These are phyloP conservation scores for Paragorgia papillata DNA, from an alignment of 92 coral and sea anemone species.

Conservation along the genomic window DNA sequence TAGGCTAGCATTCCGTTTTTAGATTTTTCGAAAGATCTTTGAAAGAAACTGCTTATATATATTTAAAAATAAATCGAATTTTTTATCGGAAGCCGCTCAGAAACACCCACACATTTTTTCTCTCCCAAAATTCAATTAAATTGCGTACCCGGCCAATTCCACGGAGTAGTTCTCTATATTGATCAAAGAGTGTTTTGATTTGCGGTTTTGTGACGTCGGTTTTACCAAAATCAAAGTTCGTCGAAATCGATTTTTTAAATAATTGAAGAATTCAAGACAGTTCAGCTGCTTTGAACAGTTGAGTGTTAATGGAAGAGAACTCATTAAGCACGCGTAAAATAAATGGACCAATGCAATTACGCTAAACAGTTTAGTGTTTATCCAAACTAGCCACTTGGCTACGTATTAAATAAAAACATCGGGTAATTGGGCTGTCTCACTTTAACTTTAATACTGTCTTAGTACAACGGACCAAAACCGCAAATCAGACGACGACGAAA, in stretches of 20 bases:
- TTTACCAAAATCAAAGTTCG: neutral
- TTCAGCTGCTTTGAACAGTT: constrained; percentile 22
- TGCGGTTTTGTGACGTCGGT: neutral
- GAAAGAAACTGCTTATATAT: too few species aligned
- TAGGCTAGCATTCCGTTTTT: too few species aligned
- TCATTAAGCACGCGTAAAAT: neutral
- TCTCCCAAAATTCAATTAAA: constrained; percentile 1
- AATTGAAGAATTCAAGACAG: neutral
- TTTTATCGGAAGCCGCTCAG: too few species aligned
- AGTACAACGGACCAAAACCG: neutral
- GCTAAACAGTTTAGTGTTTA: constrained; percentile 13
- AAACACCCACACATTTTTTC: neutral
- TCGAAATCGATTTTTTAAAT: constrained; percentile 20
- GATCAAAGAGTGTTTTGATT: too few species aligned
- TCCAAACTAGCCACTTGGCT: neutral
- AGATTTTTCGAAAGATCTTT: too few species aligned
- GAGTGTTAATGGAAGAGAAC: constrained; percentile 21
- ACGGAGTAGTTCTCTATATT: too few species aligned
- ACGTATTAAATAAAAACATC: constrained; percentile 4
- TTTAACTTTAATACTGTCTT: neutral
- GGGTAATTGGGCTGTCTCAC: neutral
- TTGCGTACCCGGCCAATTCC: neutral
- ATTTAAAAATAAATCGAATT: too few species aligned
- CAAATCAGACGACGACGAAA: too few species aligned
- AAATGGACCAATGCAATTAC: constrained; percentile 25